A percentile compares a stretch with the other conserved stretches of the same genome.
These are phyloP conservation scores for Nycticryphes semicollaris DNA, from an alignment of 2,113 vertebrate species.

Conservation along the genomic window DNA sequence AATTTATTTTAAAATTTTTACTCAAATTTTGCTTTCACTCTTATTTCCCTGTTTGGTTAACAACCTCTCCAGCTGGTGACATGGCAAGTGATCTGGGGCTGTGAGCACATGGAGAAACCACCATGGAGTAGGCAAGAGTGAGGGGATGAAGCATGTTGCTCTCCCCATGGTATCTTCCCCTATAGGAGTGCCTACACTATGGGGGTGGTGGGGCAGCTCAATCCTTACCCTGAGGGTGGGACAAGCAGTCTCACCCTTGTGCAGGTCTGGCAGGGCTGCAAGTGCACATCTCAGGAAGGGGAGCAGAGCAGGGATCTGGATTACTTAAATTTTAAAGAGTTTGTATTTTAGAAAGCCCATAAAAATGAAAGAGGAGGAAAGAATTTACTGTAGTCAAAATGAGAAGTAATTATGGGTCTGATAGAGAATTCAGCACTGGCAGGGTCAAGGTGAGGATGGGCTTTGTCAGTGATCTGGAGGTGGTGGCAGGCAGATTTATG, in stretches of 20 bases:
- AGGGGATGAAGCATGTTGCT: not conserved
- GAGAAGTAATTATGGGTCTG: slow-evolving; percentile 7
- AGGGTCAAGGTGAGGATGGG: slow-evolving; percentile 36
- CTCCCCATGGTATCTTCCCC: not conserved
- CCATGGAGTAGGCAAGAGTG: not conserved
- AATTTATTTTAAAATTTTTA: not conserved
- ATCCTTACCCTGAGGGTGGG: fast-evolving
- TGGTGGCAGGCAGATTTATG: slow-evolving; percentile 8
- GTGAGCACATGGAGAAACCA: not conserved
- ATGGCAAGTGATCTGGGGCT: fast-evolving
- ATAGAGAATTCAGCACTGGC: not conserved
- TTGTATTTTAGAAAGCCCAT: not conserved
- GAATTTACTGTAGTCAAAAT: not conserved
- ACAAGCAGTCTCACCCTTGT: fast-evolving
- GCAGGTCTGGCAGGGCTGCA: not conserved
- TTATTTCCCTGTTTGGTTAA: not conserved
- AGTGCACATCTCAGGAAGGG: fast-evolving
- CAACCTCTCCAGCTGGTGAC: not conserved
- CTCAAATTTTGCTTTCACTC: not conserved
- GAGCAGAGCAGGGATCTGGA: not conserved
- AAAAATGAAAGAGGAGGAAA: not conserved
- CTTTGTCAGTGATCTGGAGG: slow-evolving; percentile 6
- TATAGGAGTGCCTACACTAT: fast-evolving
- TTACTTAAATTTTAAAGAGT: not conserved
- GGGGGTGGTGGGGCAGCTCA: not conserved